These are phyloP conservation scores for Lepidurus couesii DNA, from an alignment of 1,140 invertebrate genomes.

Conservation along the genomic window DNA sequence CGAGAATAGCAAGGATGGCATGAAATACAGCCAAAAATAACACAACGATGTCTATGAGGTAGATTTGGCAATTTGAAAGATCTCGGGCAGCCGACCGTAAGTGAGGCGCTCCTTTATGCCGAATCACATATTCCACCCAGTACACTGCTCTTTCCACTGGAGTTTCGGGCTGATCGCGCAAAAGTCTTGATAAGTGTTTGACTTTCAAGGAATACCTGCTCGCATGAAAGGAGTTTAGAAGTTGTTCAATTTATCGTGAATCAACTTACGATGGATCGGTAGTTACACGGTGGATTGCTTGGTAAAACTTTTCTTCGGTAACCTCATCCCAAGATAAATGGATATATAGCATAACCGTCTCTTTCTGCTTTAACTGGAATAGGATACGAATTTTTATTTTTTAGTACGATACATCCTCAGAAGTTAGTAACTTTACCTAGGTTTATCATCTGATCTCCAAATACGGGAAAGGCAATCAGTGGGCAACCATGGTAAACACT, in stretches of 20 bases:
- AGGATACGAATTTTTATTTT: neutral
- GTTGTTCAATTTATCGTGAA: neutral
- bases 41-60: conserved; percentile 49
- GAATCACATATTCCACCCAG: conserved; percentile 57
- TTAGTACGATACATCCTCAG: neutral
- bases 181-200: conserved; percentile 51
- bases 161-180: conserved; percentile 54
- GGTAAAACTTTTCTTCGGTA: conserved; percentile 29
- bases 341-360: conserved; percentile 31
- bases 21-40: neutral
- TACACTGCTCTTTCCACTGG: conserved; percentile 61
- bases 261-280: neutral
- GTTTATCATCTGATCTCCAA: conserved; percentile 38
- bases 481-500: conserved; percentile 47
- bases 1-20: neutral
- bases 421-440: conserved; percentile 26
- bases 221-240: neutral
- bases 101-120: conserved; percentile 52
- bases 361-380: conserved; percentile 21
- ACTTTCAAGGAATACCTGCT: conserved; percentile 47
- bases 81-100: conserved; percentile 54
- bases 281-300: neutral
- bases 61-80: conserved; percentile 52
- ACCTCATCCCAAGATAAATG: conserved; percentile 31
- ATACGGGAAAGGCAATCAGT: conserved; percentile 48